phyloP scores from a whole-genome alignment of 1,140 invertebrate species.

The Aphelenchoides fujianensis region DNA sequence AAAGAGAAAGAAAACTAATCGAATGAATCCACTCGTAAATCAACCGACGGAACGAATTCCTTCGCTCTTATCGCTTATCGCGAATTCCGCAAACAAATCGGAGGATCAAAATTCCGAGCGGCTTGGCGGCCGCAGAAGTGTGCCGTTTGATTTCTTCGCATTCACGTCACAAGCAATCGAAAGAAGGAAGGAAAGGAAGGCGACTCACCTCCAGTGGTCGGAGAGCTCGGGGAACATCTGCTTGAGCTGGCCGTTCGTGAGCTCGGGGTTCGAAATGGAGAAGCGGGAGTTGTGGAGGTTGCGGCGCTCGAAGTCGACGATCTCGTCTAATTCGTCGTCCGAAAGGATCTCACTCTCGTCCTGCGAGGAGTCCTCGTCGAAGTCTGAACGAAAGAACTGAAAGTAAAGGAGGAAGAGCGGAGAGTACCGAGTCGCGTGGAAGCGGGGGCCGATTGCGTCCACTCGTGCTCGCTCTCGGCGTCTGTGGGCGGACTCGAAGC shows the following conservation, averaged over 20 bases:
- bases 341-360: constrained; percentile 30
- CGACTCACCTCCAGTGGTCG: constrained; percentile 60
- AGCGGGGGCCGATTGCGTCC: not conserved
- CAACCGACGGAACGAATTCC: too few relatives aligned
- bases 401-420: too few relatives aligned
- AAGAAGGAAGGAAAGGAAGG: too few relatives aligned
- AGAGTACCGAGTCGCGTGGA: not conserved
- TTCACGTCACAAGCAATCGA: too few relatives aligned
- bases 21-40: too few relatives aligned
- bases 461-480: constrained; percentile 30
- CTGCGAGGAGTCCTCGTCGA: constrained; percentile 16
- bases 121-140: too few relatives aligned
- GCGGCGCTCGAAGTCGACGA: constrained; percentile 24
- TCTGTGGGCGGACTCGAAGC: constrained; percentile 9
- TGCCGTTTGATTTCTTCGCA: too few relatives aligned
- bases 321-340: constrained; percentile 28
- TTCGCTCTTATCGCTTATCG: too few relatives aligned
- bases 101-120: too few relatives aligned
- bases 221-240: constrained; percentile 58
- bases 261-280: constrained; percentile 61
- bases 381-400: constrained; percentile 2
- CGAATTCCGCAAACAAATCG: too few relatives aligned
- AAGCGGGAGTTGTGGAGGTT: constrained; percentile 35
- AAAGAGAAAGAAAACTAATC: too few relatives aligned
- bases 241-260: constrained; percentile 51